These are phyloP conservation scores for Dufourea novaeangliae DNA, from an alignment of 1,140 invertebrate genomes.

Conservation along the genomic window DNA sequence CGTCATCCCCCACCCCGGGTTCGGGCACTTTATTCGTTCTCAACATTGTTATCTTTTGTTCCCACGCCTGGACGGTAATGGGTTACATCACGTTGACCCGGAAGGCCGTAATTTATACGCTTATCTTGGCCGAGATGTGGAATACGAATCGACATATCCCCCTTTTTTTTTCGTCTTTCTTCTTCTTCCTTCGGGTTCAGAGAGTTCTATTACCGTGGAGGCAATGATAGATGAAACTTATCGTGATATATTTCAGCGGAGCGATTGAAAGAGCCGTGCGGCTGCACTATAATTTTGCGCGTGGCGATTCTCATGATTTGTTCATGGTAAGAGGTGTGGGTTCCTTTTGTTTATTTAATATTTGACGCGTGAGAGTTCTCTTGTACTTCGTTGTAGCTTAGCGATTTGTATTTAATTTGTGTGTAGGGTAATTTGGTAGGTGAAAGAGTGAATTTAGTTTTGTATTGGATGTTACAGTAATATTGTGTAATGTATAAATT, in stretches of 20 bases:
- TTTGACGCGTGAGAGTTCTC: no score
- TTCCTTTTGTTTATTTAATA: no score
- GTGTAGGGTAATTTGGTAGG: no score
- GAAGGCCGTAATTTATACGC: slow-evolving; percentile 37
- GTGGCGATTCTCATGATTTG: not conserved
- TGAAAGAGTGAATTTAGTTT: no score
- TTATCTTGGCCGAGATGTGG: slow-evolving; percentile 30
- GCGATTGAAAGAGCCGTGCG: not conserved
- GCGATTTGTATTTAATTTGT: no score
- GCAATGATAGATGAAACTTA: not conserved
- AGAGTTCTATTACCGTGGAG: not conserved
- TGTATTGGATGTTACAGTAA: no score
- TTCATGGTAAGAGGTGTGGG: no score
- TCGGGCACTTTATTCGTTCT: slow-evolving; percentile 19
- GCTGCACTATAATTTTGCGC: not conserved
- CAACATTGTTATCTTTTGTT: slow-evolving; percentile 45
- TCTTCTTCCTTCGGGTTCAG: not conserved
- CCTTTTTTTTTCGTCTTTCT: not conserved
- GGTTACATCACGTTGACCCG: slow-evolving; percentile 28
- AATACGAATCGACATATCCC: slow-evolving; percentile 17
- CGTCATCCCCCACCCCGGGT: not conserved
- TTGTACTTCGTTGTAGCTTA: no score
- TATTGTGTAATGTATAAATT: no score
- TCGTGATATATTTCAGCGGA: not conserved
- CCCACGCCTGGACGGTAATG: slow-evolving; percentile 20